Evolutionary conservation across 2,113 vertebrate species (phyloP).

Genomic region (Alaudala cheleensis): DNA sequence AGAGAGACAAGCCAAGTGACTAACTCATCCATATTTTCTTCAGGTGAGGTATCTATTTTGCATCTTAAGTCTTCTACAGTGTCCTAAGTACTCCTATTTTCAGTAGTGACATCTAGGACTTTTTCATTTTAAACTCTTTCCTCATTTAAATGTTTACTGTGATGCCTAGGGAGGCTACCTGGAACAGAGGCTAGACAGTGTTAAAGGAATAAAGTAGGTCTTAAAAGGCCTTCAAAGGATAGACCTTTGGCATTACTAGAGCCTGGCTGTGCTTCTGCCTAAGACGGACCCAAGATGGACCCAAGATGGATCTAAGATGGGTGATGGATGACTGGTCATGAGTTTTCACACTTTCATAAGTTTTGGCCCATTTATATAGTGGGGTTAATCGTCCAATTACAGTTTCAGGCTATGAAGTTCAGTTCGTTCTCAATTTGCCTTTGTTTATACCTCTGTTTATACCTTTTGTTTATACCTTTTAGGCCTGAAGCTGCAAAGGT

Average conservation of each 20-base stretch:
- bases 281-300: background rate
- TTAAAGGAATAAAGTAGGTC: background rate
- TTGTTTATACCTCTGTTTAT: too few relatives aligned
- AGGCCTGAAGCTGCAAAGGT: background rate
- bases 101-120: background rate
- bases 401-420: background rate
- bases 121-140: background rate
- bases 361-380: background rate
- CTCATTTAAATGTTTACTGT: background rate
- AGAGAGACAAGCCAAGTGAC: background rate
- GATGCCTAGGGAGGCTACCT: background rate
- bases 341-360: background rate
- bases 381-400: background rate
- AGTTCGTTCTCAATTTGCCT: too few relatives aligned
- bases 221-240: background rate
- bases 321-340: background rate
- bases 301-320: too few relatives aligned
- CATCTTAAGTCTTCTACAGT: background rate
- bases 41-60: background rate
- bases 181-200: background rate
- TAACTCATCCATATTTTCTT: background rate
- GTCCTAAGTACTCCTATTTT: background rate
- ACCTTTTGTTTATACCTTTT: background rate
- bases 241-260: background rate
- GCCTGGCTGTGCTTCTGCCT: background rate